Base-by-base conservation (phyloP, 2,113 vertebrate genomes). In the Sylvilagus bachmani region DNA sequence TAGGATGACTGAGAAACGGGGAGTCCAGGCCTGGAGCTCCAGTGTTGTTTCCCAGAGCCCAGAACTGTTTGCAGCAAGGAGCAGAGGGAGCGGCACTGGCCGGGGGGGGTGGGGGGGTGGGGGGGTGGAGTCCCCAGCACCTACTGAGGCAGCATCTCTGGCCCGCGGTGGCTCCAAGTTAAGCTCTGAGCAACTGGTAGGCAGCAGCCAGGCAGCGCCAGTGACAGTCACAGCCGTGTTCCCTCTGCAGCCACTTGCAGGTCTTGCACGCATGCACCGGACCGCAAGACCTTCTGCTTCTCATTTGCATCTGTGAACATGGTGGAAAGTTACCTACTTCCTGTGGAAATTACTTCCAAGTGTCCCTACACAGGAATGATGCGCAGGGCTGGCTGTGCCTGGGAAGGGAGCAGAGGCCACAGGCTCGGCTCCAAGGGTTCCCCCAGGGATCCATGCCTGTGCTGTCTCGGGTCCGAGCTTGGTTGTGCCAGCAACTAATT, bases 191-290 rank as follows among this genome's bases (percentile, higher is more conserved):
- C 89, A 64, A 69, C 94, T 62, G 78, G 78, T 8, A 16, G 77
- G 62, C 92, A 82, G 82, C 31, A 67, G 64, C 0, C 6, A 58
- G 80, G 78, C n/a, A 4, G 22, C 1, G 2, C 49, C 49, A 2
- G 10, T 22, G 71, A 44, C 0, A 5, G 69, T 11, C n/a, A 58
- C 69, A 4, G 21, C 19, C 1, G 0, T 0, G 51, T 25, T 14
- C 13, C 51, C 25, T 6, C n/a, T 11, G 58, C 25, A 22, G 58
- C 77, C 19, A 0, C 2, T 11, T 53, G 44, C 33, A 64, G 3
- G 2, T 36, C 10, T 25, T 0, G 55, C 6, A 1, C 0, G 0
- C 0, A 2, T 10, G n/a, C 10, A 27, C 1, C 27, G 61, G 17
- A 33, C 89, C 1, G 16, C 51, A 13, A 12, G 75, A 10, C 53